These are phyloP conservation scores for Aromia moschata DNA, from an alignment of 2,888 invertebrate species.

Conservation along the genomic window DNA sequence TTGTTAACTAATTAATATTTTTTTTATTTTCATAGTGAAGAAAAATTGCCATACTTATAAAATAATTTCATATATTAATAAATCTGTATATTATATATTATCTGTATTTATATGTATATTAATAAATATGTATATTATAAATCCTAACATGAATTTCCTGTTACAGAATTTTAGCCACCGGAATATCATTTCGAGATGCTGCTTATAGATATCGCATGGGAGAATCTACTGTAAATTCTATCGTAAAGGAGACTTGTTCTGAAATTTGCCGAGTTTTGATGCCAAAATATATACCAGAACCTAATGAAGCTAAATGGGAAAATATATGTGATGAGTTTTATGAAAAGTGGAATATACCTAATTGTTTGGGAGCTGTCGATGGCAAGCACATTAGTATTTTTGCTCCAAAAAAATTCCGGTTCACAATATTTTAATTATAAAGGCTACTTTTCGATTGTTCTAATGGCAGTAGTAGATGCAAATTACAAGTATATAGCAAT, in stretches of 20 bases:
- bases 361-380: background rate
- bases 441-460: background rate
- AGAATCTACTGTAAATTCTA: background rate
- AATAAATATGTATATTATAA: no score
- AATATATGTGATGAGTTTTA: slow-evolving; percentile 1
- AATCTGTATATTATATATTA: no score
- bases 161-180: background rate
- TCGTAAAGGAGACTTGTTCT: slow-evolving; percentile 5
- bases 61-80: no score
- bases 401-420: slow-evolving; percentile 1
- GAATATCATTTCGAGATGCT: slow-evolving; percentile 5
- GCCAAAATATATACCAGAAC: slow-evolving; percentile 1
- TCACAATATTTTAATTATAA: slow-evolving; percentile 4
- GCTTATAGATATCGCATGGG: slow-evolving; percentile 7
- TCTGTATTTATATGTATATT: no score
- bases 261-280: slow-evolving; percentile 6
- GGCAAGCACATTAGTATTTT: background rate
- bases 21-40: no score
- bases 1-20: no score
- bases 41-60: no score
- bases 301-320: background rate
- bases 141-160: no score
- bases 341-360: background rate
- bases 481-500: slow-evolving; percentile 2
- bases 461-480: slow-evolving; percentile 2